Percentiles rank a stretch among this genome's conserved stretches.
Conservation (phyloP, 2,113 vertebrate species). For the Elaphurus davidianus region DNA sequence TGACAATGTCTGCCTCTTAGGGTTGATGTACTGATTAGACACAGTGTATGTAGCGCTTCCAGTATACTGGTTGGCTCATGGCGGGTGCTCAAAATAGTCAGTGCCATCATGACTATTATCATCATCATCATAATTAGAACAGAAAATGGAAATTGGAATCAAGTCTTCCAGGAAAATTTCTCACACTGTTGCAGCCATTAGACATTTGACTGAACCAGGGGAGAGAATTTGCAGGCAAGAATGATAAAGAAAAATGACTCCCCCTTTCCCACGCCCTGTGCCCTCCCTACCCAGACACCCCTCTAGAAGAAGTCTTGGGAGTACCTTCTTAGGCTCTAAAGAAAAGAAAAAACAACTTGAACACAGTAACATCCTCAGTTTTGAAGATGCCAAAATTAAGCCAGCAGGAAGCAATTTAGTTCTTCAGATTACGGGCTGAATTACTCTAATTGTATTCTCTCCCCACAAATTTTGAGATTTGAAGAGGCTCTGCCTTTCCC, state of each 20-base stretch:
- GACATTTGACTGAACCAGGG: not conserved
- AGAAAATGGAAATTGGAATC: not conserved
- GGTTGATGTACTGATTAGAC: not conserved
- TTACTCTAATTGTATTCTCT: not conserved
- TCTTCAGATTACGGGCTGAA: not conserved
- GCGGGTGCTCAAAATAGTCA: not conserved
- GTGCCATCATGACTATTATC: not conserved
- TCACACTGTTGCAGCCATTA: not conserved
- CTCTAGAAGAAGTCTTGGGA: not conserved
- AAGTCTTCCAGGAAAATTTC: not conserved
- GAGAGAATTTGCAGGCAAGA: not conserved
- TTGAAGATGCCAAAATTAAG: not conserved
- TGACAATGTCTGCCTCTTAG: not conserved
- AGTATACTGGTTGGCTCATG: not conserved
- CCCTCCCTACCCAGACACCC: not conserved
- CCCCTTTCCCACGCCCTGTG: not conserved
- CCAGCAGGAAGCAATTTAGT: not conserved
- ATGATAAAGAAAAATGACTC: not conserved
- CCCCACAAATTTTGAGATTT: not conserved
- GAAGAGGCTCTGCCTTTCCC: not conserved
- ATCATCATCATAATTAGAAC: not conserved
- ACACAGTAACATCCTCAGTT: not conserved
- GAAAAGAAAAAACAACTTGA: not conserved
- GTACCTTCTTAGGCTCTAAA: not conserved
- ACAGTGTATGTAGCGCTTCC: not conserved